These are phyloP conservation scores for Cryptophagus acutangulus DNA, from an alignment of 2,888 invertebrate genomes.

Conservation along the genomic window DNA sequence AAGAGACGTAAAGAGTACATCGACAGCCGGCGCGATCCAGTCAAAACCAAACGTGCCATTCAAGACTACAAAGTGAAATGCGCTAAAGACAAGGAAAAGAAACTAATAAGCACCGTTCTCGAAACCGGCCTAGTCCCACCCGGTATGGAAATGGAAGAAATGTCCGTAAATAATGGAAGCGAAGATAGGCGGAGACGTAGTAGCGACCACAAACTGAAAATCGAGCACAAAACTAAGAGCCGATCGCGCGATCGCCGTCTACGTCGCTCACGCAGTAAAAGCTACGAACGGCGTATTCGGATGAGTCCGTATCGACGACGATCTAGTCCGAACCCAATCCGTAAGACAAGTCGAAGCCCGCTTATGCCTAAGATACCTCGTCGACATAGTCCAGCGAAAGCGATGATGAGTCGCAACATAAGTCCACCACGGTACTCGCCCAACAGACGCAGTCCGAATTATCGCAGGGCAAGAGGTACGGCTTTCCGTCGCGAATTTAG, in stretches of 20 bases:
- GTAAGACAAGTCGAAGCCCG: background rate
- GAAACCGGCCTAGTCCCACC: constrained; percentile 49
- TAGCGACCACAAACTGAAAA: background rate
- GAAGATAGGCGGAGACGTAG: background rate
- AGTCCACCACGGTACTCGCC: constrained; percentile 7
- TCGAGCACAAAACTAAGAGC: background rate
- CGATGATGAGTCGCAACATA: constrained; percentile 2
- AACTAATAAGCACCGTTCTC: constrained; percentile 44
- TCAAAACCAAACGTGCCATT: constrained; percentile 47
- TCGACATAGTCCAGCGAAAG: constrained; percentile 8
- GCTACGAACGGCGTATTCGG: constrained; percentile 1
- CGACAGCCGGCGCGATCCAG: constrained; percentile 43
- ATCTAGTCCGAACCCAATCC: constrained; percentile 6
- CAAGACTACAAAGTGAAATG: constrained; percentile 45
- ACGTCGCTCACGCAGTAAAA: constrained; percentile 1
- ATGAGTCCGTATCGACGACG: constrained; percentile 3
- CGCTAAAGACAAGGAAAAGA: constrained; percentile 43
- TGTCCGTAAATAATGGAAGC: constrained; percentile 16
- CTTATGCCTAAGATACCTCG: constrained; percentile 6
- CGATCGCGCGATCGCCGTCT: constrained; percentile 11
- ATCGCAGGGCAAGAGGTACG: constrained; percentile 8
- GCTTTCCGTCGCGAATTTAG: constrained; percentile 14
- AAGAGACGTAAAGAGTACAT: constrained; percentile 5
- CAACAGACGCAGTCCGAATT: background rate
- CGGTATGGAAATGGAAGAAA: constrained; percentile 47